A percentile compares a stretch with the other conserved stretches of the same genome.
Conservation (phyloP, 1,140 invertebrate species). For the Cotesia glomerata region DNA sequence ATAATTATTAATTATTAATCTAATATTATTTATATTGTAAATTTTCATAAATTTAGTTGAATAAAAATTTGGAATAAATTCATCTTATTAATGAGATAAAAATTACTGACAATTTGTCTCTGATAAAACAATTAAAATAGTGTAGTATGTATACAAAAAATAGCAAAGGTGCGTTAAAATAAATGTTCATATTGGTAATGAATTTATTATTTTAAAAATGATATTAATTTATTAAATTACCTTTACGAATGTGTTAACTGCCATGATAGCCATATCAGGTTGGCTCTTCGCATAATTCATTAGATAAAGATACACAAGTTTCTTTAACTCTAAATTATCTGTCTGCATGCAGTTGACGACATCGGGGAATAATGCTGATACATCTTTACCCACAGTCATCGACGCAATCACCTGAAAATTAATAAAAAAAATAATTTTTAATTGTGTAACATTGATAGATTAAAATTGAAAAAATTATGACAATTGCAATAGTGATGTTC, state of each 20-base stretch:
- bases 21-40: too few species aligned
- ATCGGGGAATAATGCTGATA: slow-evolving; percentile 96
- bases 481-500: too few species aligned
- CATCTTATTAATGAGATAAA: neutral
- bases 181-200: slow-evolving; percentile 39
- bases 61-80: neutral
- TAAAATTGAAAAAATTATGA: too few species aligned
- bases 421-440: slow-evolving; percentile 18
- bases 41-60: neutral
- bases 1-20: slow-evolving; percentile 3
- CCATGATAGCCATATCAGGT: slow-evolving; percentile 99
- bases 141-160: slow-evolving; percentile 44
- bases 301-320: slow-evolving; percentile 97
- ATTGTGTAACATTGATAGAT: too few species aligned
- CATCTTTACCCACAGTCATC: slow-evolving; percentile 99
- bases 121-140: slow-evolving; percentile 41
- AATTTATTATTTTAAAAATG: neutral
- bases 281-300: slow-evolving; percentile 99
- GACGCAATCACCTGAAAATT: slow-evolving; percentile 91
- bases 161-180: slow-evolving; percentile 52
- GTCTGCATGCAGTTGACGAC: slow-evolving; percentile 99
- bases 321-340: slow-evolving; percentile 99
- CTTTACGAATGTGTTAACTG: slow-evolving; percentile 99
- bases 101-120: slow-evolving; percentile 46
- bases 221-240: slow-evolving; percentile 65